These are phyloP conservation scores for Lysandra bellargus DNA, from an alignment of 2,888 invertebrate species.

Conservation along the genomic window DNA sequence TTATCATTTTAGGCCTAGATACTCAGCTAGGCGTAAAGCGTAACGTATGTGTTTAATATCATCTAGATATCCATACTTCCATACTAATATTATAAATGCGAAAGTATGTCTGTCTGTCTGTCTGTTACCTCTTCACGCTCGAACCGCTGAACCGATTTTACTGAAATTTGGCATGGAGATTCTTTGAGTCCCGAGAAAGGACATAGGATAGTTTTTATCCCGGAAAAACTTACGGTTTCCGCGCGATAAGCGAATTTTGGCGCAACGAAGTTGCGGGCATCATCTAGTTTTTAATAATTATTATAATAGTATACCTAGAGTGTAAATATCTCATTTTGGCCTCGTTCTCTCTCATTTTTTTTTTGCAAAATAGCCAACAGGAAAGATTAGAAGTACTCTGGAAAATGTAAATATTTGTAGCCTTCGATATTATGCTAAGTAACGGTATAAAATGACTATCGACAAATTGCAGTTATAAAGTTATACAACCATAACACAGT, in stretches of 20 bases:
- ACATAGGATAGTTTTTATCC: too few species aligned
- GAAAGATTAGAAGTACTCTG: not conserved
- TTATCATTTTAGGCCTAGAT: constrained; percentile 6
- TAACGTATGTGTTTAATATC: not conserved
- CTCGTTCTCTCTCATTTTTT: too few species aligned
- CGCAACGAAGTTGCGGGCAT: too few species aligned
- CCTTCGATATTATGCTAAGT: not conserved
- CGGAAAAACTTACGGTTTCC: too few species aligned
- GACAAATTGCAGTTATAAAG: not conserved
- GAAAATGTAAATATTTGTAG: not conserved
- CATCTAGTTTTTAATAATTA: not conserved
- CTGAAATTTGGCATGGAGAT: too few species aligned
- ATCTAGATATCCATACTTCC: not conserved
- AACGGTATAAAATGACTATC: not conserved
- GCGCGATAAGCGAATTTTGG: too few species aligned
- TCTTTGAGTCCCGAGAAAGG: too few species aligned
- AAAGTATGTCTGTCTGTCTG: too few species aligned
- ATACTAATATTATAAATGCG: too few species aligned
- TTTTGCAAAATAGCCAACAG: not conserved
- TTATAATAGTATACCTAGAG: not conserved
- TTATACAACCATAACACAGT: not conserved
- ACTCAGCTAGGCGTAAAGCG: not conserved
- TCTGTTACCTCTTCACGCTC: too few species aligned
- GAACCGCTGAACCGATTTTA: too few species aligned
- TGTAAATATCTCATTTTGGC: too few species aligned